Percentiles rank a stretch among this genome's conserved stretches.
These are phyloP conservation scores for Diarsia rubi DNA, from an alignment of 2,888 invertebrate genomes.

Conservation along the genomic window DNA sequence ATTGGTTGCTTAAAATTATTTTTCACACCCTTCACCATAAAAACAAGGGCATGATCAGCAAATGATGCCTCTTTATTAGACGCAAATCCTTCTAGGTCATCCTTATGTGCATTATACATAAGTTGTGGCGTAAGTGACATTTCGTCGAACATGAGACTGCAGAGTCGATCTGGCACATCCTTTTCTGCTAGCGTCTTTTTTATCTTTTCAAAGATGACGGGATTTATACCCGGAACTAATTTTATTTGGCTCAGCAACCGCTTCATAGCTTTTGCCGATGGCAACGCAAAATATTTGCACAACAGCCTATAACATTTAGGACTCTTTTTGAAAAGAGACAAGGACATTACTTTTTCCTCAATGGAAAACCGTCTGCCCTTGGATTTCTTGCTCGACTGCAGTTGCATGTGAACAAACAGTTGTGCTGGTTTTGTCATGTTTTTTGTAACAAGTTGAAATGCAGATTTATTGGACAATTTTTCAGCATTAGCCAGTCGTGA, in stretches of 20 bases:
- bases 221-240: conserved; percentile 17
- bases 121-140: conserved; percentile 16
- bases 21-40: conserved; percentile 32
- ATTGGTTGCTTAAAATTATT: conserved; percentile 31
- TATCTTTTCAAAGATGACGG: conserved; percentile 19
- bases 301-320: conserved; percentile 21
- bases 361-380: conserved; percentile 14
- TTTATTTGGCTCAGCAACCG: conserved; percentile 20
- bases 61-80: conserved; percentile 2
- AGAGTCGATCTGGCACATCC: conserved; percentile 10
- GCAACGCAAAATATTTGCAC: conserved; percentile 29
- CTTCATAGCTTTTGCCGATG: conserved; percentile 37
- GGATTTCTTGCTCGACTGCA: neutral
- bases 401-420: too few relatives aligned
- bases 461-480: neutral
- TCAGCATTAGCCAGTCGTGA: conserved; percentile 11
- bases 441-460: conserved; percentile 1
- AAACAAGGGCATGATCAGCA: conserved; percentile 25
- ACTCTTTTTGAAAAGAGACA: conserved; percentile 31
- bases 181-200: neutral
- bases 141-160: conserved; percentile 25
- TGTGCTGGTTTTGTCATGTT: conserved; percentile 11
- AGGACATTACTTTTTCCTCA: conserved; percentile 24
- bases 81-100: conserved; percentile 7
- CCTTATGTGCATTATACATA: neutral